phyloP scores from a whole-genome alignment of 1,140 invertebrate species.

The Solenopsis fugax region DNA sequence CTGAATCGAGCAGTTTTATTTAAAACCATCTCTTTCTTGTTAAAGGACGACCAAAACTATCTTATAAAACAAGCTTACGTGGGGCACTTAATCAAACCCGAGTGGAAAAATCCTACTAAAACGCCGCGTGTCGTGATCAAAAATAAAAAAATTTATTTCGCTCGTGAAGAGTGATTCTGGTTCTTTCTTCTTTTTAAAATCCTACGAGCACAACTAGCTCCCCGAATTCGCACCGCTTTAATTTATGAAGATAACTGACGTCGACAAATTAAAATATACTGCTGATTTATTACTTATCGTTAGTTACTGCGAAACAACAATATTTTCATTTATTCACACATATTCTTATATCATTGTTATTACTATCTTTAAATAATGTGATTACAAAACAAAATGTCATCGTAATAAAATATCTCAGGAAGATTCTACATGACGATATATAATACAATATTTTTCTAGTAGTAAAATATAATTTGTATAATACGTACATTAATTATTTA shows the following conservation, averaged over 20 bases:
- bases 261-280: constrained; percentile 17
- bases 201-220: neutral
- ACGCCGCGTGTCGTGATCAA: constrained; percentile 34
- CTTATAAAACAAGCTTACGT: too few relatives aligned
- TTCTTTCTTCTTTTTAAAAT: constrained; percentile 34
- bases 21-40: too few relatives aligned
- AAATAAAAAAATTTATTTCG: constrained; percentile 54
- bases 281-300: neutral
- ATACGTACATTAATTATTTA: too few relatives aligned
- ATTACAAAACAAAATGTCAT: neutral
- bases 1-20: too few relatives aligned
- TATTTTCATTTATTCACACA: neutral
- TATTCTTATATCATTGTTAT: neutral
- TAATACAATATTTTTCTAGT: neutral
- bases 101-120: neutral
- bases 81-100: too few relatives aligned
- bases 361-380: neutral
- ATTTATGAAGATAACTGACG: neutral
- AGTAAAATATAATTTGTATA: neutral
- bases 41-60: too few relatives aligned
- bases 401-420: neutral
- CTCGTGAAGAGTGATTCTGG: neutral
- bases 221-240: neutral
- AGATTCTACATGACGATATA: neutral
- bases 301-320: too few relatives aligned